These are phyloP conservation scores for Oxyura jamaicensis DNA, from an alignment of 2,113 vertebrate genomes.

Conservation along the genomic window DNA sequence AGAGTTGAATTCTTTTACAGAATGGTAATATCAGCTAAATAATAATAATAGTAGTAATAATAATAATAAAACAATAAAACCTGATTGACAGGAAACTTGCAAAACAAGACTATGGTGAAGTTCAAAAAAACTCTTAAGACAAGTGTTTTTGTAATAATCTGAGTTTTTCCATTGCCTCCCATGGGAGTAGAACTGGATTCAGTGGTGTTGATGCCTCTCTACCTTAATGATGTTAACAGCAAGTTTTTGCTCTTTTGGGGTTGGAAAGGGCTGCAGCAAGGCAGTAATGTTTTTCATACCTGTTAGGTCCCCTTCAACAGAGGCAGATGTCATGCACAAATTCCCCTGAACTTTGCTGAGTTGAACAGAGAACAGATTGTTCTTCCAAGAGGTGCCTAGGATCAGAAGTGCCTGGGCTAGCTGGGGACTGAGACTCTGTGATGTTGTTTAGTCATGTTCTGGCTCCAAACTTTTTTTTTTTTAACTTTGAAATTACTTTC, in stretches of 20 bases:
- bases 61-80: neutral
- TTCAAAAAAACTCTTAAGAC: neutral
- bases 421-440: neutral
- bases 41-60: neutral
- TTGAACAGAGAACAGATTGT: constrained; percentile 1
- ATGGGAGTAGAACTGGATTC: neutral
- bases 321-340: neutral
- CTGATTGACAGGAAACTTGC: neutral
- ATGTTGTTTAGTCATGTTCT: neutral
- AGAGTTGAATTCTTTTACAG: neutral
- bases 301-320: neutral
- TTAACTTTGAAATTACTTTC: neutral
- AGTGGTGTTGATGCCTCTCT: neutral
- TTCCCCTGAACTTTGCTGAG: neutral
- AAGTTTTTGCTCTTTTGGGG: neutral
- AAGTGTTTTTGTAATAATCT: neutral
- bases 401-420: neutral
- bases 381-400: constrained; percentile 22
- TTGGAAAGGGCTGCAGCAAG: neutral
- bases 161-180: neutral
- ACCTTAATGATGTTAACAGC: accelerated
- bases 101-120: neutral
- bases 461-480: neutral
- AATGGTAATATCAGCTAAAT: neutral
- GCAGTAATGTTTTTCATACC: neutral